Percentiles rank a stretch among this genome's conserved stretches.
Evolutionary conservation across 1,140 invertebrate species (phyloP).

Genomic region (Bombus impatiens): DNA sequence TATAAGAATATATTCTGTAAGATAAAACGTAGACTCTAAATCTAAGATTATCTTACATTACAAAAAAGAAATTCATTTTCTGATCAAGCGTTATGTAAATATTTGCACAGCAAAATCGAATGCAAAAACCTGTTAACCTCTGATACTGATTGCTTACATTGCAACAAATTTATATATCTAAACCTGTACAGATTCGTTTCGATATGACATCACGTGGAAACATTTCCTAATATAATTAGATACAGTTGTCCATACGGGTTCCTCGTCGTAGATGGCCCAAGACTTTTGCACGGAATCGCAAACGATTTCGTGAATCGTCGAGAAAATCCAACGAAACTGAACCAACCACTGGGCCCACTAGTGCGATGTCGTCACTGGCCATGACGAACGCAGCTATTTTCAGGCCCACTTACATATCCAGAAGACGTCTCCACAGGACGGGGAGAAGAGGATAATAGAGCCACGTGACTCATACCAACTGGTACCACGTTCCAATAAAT

Average conservation of each 20-base stretch:
- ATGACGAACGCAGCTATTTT: slow-evolving; percentile 71
- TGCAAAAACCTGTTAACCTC: not conserved
- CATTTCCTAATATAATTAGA: not conserved
- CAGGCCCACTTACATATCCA: slow-evolving; percentile 64
- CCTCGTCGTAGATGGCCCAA: no score
- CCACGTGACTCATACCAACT: slow-evolving; percentile 11
- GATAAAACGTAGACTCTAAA: not conserved
- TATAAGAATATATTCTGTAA: no score
- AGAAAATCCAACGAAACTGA: not conserved
- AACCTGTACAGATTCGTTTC: not conserved
- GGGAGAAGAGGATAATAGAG: slow-evolving; percentile 13
- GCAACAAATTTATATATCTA: not conserved
- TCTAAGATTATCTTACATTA: not conserved
- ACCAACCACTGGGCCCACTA: slow-evolving; percentile 53
- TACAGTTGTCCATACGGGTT: not conserved
- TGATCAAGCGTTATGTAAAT: not conserved
- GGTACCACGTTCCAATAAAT: slow-evolving; percentile 28
- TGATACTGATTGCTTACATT: fast-evolving
- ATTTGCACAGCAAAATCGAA: not conserved
- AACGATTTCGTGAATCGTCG: not conserved
- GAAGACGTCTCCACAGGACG: slow-evolving; percentile 11
- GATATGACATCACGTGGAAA: no score
- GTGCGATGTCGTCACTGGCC: slow-evolving; percentile 53
- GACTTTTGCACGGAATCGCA: no score
- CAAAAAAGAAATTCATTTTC: not conserved